phyloP scores from a whole-genome alignment of 2,888 invertebrate species.

The Eupithecia insigniata region DNA sequence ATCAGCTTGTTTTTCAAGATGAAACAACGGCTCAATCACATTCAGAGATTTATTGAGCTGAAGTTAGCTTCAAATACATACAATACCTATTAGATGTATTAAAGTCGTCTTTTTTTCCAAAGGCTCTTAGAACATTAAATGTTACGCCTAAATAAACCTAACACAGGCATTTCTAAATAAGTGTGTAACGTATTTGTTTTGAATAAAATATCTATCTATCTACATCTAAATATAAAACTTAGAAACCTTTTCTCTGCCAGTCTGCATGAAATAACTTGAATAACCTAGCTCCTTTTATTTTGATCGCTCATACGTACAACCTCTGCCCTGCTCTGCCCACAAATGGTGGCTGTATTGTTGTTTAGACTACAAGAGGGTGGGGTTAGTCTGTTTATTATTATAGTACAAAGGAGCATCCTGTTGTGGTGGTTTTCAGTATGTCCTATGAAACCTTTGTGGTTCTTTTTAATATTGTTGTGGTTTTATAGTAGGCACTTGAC shows the following conservation, averaged over 20 bases:
- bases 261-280: neutral
- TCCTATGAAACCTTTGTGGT: neutral
- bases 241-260: neutral
- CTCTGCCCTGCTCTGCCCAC: neutral
- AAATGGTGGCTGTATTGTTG: neutral
- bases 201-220: too few species aligned
- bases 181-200: too few species aligned
- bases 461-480: neutral
- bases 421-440: neutral
- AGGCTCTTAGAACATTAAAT: too few species aligned
- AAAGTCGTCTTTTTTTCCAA: too few species aligned
- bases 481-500: neutral
- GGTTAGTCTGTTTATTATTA: neutral
- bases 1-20: too few species aligned
- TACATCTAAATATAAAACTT: neutral
- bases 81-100: too few species aligned
- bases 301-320: slow-evolving; percentile 1
- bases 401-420: neutral
- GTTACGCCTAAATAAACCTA: too few species aligned
- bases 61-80: too few species aligned
- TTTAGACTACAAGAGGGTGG: neutral
- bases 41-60: too few species aligned
- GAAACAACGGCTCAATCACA: too few species aligned
- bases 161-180: too few species aligned
- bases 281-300: neutral